phyloP scores from a whole-genome alignment of 2,888 invertebrate genomes.

The Baronia brevicornis region DNA sequence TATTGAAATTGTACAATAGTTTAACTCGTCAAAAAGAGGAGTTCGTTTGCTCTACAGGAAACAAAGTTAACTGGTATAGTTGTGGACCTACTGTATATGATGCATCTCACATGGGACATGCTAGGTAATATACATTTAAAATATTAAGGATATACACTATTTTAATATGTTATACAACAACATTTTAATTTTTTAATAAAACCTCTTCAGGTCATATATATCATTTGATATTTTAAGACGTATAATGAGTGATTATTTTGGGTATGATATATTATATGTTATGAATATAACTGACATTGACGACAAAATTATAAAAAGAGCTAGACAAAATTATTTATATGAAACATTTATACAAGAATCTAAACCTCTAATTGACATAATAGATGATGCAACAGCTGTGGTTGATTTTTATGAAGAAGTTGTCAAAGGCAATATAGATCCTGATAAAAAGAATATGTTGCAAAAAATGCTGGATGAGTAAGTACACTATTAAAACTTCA shows the following conservation, averaged over 20 bases:
- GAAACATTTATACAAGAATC: constrained; percentile 81
- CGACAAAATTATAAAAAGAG: constrained; percentile 98
- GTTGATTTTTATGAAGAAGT: constrained; percentile 77
- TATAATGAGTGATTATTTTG: constrained; percentile 92
- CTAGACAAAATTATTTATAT: constrained; percentile 91
- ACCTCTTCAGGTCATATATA: constrained; percentile 88
- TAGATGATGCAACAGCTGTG: constrained; percentile 83
- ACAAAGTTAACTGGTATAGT: constrained; percentile 92
- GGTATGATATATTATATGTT: constrained; percentile 93
- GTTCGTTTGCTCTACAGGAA: constrained; percentile 87
- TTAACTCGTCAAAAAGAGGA: constrained; percentile 91
- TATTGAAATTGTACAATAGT: constrained; percentile 91
- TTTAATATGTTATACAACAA: constrained; percentile 1
- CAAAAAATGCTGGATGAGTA: constrained; percentile 79
- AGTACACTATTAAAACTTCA: constrained; percentile 19
- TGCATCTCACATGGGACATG: constrained; percentile 99
- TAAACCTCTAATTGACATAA: constrained; percentile 74
- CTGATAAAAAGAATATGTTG: constrained; percentile 91
- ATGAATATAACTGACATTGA: constrained; percentile 99
- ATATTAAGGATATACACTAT: too few relatives aligned
- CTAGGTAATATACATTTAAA: constrained; percentile 86
- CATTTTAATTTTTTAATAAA: constrained; percentile 18
- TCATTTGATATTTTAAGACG: constrained; percentile 97
- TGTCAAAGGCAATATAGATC: constrained; percentile 81
- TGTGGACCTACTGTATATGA: constrained; percentile 99